phyloP scores from a whole-genome alignment of 2,113 vertebrate species.

The Semicossyphus pulcher region DNA sequence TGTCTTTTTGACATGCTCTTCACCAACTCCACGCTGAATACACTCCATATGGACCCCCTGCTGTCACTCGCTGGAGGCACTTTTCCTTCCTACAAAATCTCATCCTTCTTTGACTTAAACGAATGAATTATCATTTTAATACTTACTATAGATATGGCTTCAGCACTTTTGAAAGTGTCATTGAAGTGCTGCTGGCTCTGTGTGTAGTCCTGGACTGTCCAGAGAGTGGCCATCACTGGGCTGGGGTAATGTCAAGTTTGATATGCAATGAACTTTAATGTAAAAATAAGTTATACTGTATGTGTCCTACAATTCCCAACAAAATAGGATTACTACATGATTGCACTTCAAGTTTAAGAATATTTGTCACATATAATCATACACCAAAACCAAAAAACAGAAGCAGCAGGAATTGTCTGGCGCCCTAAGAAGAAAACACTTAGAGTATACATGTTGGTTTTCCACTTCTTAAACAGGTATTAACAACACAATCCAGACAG shows the following conservation, averaged over 20 bases:
- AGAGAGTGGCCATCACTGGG: not conserved
- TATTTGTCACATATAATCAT: too few species aligned
- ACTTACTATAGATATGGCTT: constrained; percentile 22
- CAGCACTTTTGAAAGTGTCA: constrained; percentile 8
- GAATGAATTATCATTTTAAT: constrained; percentile 42
- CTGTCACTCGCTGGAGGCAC: constrained; percentile 36
- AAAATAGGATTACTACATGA: too few species aligned
- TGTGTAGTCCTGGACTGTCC: not conserved
- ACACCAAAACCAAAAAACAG: too few species aligned
- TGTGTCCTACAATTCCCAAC: too few species aligned
- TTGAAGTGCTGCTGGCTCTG: not conserved
- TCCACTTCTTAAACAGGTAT: not conserved
- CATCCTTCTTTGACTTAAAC: constrained; percentile 42
- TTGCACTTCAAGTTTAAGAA: too few species aligned
- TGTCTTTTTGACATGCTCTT: constrained; percentile 59
- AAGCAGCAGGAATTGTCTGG: too few species aligned
- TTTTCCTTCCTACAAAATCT: constrained; percentile 36
- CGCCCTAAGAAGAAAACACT: not conserved
- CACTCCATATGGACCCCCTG: constrained; percentile 45
- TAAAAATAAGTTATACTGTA: too few species aligned
- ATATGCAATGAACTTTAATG: not conserved
- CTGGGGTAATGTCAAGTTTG: not conserved
- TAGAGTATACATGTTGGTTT: not conserved
- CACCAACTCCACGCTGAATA: constrained; percentile 30
- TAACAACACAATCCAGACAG: not conserved